Base-by-base conservation (phyloP, 2,113 vertebrate species). In the Cairina moschata region DNA sequence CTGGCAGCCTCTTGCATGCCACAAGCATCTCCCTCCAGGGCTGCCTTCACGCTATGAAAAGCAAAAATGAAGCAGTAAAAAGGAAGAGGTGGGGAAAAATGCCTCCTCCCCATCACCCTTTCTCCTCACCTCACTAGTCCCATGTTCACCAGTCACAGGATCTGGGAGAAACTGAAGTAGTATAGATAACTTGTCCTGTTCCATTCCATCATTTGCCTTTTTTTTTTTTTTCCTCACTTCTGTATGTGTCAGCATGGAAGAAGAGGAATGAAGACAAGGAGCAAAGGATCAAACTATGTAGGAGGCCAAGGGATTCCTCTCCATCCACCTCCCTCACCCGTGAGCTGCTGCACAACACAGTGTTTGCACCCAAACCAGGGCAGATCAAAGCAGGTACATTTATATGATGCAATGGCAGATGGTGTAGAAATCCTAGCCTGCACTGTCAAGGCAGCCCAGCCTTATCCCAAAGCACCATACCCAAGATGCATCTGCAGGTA, bases 341-440 rank as follows among this genome's bases (percentile, higher is more conserved):
- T 17, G 28, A 29, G 29, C 54, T 56, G 28, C 54, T 9, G 5
- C 48, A 29, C 34, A 60, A 38, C 0, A 1, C 74, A 67, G 36
- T 0, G 1, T 31, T 59, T 5, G 1, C 34, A 54, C 6, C 22
- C 44, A 66, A 34, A 58, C 4, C 58, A 73, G 80, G 0, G 0
- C 31, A 46, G 65, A 28, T 62, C 36, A 34, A 32, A 63, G 50
- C 34, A 77, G 36, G 34, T 50, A 50, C 6, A 7, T 55, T 23
- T n/a, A 20, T 10, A 5, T 8, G 59, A n/a, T 28, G 22, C 29
- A 54, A 3, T 10, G 29, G n/a, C 31, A 22, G 16, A 22, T 2
- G 28, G 60, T 50, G 28, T n/a, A 14, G 23, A 65, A 83, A n/a
- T 78, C 81, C 52, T 58, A 44, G 55, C n/a, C 40, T 34, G 56